Base-by-base conservation (phyloP, 2,888 invertebrate genomes). In the Atherix ibis region DNA sequence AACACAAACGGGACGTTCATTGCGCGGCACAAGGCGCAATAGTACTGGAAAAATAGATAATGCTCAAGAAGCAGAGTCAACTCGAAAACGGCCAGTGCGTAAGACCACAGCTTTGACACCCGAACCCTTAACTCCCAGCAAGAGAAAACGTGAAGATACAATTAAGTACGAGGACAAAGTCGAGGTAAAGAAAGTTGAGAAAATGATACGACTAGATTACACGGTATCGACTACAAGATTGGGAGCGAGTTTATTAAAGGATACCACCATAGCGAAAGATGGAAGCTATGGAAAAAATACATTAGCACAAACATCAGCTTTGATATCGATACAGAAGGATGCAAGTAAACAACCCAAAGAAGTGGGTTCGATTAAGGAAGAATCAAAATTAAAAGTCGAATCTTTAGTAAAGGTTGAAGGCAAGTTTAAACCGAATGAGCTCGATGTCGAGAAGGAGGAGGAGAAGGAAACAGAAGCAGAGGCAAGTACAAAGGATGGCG, bases 401-500 rank as follows among this genome's bases (percentile, higher is more conserved):
- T n/a, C n/a, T n/a, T n/a, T n/a, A n/a, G n/a, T 27, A 9, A 19
- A 32, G 6, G 26, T n/a, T 8, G 18, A 27, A 4, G 35, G 35
- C 18, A 6, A 19, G 2, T 35, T 35, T 18, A 39, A 34, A 27
- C 8, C 29, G 2, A 35, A 37, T 16, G 40, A 66, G 66, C 46
- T 66, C 65, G 45, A 66, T 65, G 44, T 60, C 64, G 38, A 65
- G 65, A 46, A 66, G 63, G 48, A 62, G 61, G 29, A 14, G 9
- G 24, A 33, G 6, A 25, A 26, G 8, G 27, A 32, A 15, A 32
- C 30, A 29, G 27, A 37, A 37, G 19, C 18, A 35, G 26, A 32
- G 18, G 16, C 13, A 18, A 24, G 24, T 17, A 31, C 25, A 35
- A 14, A 34, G 19, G 9, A 15, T 19, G 9, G 22, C 10, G 22